These are phyloP conservation scores for Drosophila differens DNA, from an alignment of 2,888 invertebrate species.

Conservation along the genomic window DNA sequence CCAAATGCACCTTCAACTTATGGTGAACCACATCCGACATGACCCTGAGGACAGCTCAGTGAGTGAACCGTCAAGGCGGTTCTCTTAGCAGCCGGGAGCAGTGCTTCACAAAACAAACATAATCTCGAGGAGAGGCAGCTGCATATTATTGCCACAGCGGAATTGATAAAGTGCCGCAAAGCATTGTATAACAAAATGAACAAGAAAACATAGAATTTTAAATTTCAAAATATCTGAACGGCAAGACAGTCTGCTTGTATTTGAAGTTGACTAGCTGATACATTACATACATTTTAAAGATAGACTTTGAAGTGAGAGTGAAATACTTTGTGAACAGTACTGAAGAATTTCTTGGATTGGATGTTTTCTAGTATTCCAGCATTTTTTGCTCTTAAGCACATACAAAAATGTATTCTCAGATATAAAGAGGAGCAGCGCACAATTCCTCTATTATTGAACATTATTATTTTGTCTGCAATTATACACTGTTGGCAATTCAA, in stretches of 20 bases:
- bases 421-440: background rate
- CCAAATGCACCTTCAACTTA: background rate
- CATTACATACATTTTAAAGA: background rate
- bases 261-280: background rate
- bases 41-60: background rate
- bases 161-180: constrained; percentile 4
- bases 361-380: background rate
- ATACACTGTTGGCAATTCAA: too few species aligned
- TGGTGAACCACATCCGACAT: background rate
- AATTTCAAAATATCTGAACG: background rate
- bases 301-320: background rate
- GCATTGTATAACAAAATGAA: background rate
- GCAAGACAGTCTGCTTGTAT: background rate
- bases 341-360: background rate
- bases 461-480: background rate
- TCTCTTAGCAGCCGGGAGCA: constrained; percentile 22
- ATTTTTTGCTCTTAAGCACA: background rate
- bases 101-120: constrained; percentile 27
- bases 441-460: background rate
- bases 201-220: background rate
- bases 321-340: background rate
- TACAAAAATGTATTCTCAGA: background rate
- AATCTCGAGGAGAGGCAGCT: constrained; percentile 9
- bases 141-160: constrained; percentile 23
- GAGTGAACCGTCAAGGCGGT: background rate